Evolutionary conservation across 2,888 invertebrate genomes (phyloP).

Genomic region (Trissolcus brochymenae): DNA sequence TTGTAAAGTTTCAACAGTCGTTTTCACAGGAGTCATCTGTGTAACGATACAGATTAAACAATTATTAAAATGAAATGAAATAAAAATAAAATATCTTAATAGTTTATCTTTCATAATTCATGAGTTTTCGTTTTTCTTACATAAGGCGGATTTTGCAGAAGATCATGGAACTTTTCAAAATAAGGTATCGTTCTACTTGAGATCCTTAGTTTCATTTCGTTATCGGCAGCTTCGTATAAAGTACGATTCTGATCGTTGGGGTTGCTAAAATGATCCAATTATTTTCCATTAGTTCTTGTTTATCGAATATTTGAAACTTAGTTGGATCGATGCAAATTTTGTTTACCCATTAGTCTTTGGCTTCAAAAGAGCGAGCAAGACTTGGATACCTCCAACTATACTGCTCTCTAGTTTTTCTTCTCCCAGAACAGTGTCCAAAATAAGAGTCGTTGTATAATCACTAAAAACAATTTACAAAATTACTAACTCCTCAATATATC

Average conservation of each 20-base stretch:
- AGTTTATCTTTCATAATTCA: neutral
- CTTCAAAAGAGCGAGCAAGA: constrained; percentile 85
- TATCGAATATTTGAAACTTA: neutral
- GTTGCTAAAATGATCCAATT: constrained; percentile 25
- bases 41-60: constrained; percentile 49
- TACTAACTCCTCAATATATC: no score
- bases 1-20: constrained; percentile 83
- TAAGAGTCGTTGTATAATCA: constrained; percentile 81
- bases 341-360: constrained; percentile 76
- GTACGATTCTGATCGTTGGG: constrained; percentile 52
- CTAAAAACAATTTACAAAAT: constrained; percentile 69
- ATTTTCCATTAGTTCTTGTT: neutral
- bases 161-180: constrained; percentile 83
- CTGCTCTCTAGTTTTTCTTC: constrained; percentile 83
- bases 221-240: constrained; percentile 74
- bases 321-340: neutral
- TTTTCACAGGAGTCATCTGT: constrained; percentile 82
- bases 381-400: constrained; percentile 87
- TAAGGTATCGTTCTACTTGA: constrained; percentile 83
- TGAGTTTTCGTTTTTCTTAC: constrained; percentile 74
- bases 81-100: no score
- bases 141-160: constrained; percentile 84
- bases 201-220: constrained; percentile 80
- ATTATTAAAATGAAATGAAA: neutral
- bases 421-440: constrained; percentile 86